phyloP scores from a whole-genome alignment of 2,113 vertebrate genomes.

The Lucifuga dentata region DNA sequence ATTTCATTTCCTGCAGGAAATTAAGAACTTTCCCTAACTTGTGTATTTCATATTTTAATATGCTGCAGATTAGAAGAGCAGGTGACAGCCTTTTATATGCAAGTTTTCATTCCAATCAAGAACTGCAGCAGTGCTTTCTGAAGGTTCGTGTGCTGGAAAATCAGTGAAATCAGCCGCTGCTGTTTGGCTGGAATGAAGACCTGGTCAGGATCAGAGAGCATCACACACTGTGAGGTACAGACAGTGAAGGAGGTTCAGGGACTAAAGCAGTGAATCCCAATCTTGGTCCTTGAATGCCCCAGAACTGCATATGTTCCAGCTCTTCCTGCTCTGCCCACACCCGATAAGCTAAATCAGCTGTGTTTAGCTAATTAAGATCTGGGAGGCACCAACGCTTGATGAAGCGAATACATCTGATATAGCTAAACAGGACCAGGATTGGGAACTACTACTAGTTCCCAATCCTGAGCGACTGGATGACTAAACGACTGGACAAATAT shows the following conservation, averaged over 20 bases:
- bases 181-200: conserved; percentile 5
- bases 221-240: conserved; percentile 28
- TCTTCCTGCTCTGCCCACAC: no score
- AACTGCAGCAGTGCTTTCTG: neutral
- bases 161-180: conserved; percentile 31
- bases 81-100: neutral
- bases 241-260: conserved; percentile 5
- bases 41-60: no score
- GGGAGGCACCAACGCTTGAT: no score
- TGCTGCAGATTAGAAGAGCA: neutral
- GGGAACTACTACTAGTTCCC: no score
- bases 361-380: no score
- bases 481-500: conserved; percentile 19
- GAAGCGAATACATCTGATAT: no score
- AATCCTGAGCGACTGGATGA: no score
- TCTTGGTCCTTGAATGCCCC: no score
- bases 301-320: no score
- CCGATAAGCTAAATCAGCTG: no score
- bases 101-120: conserved; percentile 21
- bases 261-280: neutral
- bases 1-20: neutral
- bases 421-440: no score
- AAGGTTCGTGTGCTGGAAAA: conserved; percentile 14
- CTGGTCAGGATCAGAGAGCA: neutral
- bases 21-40: neutral